Base-by-base conservation (phyloP, 2,797 vertebrate species). In the Lagocephalus sceleratus region DNA sequence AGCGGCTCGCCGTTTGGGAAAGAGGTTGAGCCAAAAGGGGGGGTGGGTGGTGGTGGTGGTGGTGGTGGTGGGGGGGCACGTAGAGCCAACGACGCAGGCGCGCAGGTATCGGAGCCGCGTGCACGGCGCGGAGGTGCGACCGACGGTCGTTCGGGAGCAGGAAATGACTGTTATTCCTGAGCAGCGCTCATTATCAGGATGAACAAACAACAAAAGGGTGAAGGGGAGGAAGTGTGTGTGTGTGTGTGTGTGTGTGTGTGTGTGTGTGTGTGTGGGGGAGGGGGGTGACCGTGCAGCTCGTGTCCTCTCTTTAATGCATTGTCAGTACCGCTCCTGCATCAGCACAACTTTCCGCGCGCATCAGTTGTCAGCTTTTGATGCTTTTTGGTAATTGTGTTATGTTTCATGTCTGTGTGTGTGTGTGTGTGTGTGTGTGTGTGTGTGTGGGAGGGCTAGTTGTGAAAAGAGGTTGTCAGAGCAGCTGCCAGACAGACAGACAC, bases 401-500 rank as follows among this genome's bases (percentile, higher is more conserved):
- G 21, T 20, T 39, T 41, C 57, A 9, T 60, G 66, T 47, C 1
- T 23, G 25, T 60, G 46, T 44, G 35, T 55, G 51, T 63, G 40
- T 20, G 48, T 66, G 65, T 43, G 21, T 61, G 40, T 51, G 50
- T 63, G 46, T 63, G 44, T 51, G 47, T 56, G 32, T 47, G 60
- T 57, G 83, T 46, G 83, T 71, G 73, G 77, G 79, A 78, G 81
- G 78, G 68, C 66, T 68, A 78, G 77, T 81, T 80, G 81, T 85
- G 72, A 85, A 82, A 83, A 75, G 78, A 84, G 87, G 75, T 76
- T 86, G 78, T 79, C 77, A 80, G 76, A 84, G 83, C 88, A 90
- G 88, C 91, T 91, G 91, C 88, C 82, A 88, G 85, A 87, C 85
- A 84, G 87, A 90, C 88, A 86, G 76, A 79, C 80, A 71, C 70